A percentile compares a stretch with the other conserved stretches of the same genome.
These are phyloP conservation scores for Celastrina argiolus DNA, from an alignment of 2,888 invertebrate species.

Conservation along the genomic window DNA sequence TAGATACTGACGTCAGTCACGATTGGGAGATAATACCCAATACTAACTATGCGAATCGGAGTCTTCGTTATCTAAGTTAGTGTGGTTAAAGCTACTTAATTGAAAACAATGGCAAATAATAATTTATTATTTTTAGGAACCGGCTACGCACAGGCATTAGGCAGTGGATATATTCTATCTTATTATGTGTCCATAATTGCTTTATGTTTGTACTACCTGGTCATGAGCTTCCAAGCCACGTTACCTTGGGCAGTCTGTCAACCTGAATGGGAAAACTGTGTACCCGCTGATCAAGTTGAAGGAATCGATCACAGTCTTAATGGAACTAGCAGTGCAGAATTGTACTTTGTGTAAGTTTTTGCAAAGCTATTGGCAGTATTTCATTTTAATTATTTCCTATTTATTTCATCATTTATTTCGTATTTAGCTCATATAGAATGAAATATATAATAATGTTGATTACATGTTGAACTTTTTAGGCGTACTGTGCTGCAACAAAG, in stretches of 20 bases:
- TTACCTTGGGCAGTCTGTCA: conserved; percentile 86
- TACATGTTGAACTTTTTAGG: conserved; percentile 29
- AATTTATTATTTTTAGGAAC: conserved; percentile 69
- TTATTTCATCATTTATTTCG: too few relatives aligned
- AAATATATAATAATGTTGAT: not conserved
- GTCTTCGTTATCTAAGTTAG: too few relatives aligned
- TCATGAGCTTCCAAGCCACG: conserved; percentile 82
- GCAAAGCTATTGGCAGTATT: too few relatives aligned
- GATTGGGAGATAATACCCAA: too few relatives aligned
- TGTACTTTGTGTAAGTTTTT: conserved; percentile 62
- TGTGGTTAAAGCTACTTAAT: not conserved
- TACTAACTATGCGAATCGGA: too few relatives aligned
- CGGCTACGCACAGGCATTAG: conserved; percentile 83
- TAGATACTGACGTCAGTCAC: too few relatives aligned
- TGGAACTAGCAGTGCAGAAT: conserved; percentile 75
- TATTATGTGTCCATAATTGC: conserved; percentile 89
- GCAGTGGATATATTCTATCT: conserved; percentile 81
- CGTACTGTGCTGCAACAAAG: conserved; percentile 38
- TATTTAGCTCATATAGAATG: too few relatives aligned
- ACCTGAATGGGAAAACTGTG: conserved; percentile 73
- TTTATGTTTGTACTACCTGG: conserved; percentile 84
- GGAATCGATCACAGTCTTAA: conserved; percentile 38
- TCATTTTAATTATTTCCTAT: too few relatives aligned
- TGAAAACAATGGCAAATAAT: not conserved
- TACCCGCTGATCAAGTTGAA: conserved; percentile 54